Conservation (phyloP, 2,888 invertebrate genomes). For the Tineola bisselliella region DNA sequence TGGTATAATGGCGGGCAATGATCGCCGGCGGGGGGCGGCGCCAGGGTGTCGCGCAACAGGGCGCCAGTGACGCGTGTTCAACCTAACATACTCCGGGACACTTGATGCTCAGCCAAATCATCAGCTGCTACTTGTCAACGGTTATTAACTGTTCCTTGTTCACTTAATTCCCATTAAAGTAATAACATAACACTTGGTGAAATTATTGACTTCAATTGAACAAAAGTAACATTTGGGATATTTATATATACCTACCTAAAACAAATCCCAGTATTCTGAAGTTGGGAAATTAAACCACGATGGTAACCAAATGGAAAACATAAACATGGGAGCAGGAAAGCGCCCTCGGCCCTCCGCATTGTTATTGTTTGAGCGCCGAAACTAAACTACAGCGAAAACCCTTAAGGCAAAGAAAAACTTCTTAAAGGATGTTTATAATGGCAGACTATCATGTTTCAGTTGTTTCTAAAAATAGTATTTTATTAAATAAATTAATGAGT, state of each 20-base stretch:
- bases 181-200: background rate
- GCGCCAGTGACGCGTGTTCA: conserved; percentile 34
- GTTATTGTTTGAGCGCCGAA: conserved; percentile 61
- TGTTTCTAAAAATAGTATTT: background rate
- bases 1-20: conserved; percentile 64
- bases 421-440: background rate
- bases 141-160: background rate
- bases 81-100: background rate
- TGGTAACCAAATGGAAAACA: conserved; percentile 51
- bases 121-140: background rate
- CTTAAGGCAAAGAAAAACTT: conserved; percentile 11
- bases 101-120: conserved; percentile 6
- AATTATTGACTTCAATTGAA: no score
- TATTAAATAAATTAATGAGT: no score
- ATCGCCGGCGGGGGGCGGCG: conserved; percentile 60
- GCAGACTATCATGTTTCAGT: conserved; percentile 6
- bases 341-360: conserved; percentile 41
- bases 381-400: conserved; percentile 32
- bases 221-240: no score
- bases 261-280: conserved; percentile 16
- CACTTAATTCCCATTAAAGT: background rate
- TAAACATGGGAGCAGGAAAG: conserved; percentile 43
- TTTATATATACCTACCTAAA: no score
- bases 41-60: conserved; percentile 46
- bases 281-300: conserved; percentile 38